Base-by-base conservation (phyloP, 2,797 vertebrate genomes). In the Phataginus tetradactyla region DNA sequence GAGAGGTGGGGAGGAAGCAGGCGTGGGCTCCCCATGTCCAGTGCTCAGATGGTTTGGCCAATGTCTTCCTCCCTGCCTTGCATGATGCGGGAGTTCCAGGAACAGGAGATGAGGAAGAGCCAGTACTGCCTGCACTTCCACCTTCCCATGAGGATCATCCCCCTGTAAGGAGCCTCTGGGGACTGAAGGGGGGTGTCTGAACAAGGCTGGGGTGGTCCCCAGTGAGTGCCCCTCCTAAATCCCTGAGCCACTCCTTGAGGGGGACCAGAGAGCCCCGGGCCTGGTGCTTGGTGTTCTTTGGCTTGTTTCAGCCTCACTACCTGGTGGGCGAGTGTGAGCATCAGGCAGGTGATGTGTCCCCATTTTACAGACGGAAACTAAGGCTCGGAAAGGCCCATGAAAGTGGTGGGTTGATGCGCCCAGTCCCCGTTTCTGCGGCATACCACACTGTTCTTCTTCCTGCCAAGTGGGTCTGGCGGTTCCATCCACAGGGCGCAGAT, bases 51-150 rank as follows among this genome's bases (percentile, higher is more conserved):
- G 3, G 0, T 3, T 59, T 32, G 29, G 25, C 75, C 51, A 9
- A 68, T 1, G 1, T 39, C 37, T 39, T 39, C 32, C 15, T 42
- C 17, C 55, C 75, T 71, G 53, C 74, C 74, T 84, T 34, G 42
- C 13, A 61, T 98, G 96, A 94, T 98, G 13, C 83, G 91, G 1
- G 97, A 97, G 66, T 97, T 96, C 78, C 81, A 86, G 66, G 97
- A 96, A 37, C 96, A 95, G 74, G 97, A 96, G 57, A 57, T 77
- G 84, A 81, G 92, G 96, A 97, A 94, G 74, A 97, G 79, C 86
- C 96, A 97, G 96, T 77, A 94, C 15, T 69, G 51, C 42, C 96
- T 95, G 7, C 95, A 45, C 29, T 97, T 98, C 94, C 86, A 74
- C 45, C 75, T 92, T 18, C 97, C 96, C 29, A 71, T 97, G 96